Conservation (phyloP, 2,113 vertebrate genomes). For the Xenus cinereus region DNA sequence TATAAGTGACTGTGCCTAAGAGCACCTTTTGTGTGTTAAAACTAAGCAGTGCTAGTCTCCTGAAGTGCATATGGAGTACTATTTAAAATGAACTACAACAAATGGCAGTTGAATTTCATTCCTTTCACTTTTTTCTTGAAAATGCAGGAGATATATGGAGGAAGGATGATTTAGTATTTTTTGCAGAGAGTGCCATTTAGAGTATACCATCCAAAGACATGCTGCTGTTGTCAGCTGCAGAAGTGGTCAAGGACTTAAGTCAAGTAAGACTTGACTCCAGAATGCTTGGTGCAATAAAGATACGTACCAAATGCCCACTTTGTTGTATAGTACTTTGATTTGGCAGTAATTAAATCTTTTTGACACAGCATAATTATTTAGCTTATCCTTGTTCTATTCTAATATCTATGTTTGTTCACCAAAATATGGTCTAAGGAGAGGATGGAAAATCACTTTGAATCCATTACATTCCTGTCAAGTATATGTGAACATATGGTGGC, state of each 20-base stretch:
- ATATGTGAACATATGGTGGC: not conserved
- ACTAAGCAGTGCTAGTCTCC: not conserved
- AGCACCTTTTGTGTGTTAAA: not conserved
- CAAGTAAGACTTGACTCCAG: not conserved
- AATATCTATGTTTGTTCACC: not conserved
- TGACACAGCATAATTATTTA: not conserved
- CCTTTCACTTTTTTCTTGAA: not conserved
- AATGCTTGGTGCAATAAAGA: not conserved
- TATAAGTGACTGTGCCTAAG: not conserved
- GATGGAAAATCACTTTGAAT: not conserved
- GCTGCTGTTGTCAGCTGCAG: not conserved
- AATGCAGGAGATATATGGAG: not conserved
- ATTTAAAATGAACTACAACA: not conserved
- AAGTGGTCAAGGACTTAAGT: not conserved
- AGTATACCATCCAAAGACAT: not conserved
- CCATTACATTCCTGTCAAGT: not conserved
- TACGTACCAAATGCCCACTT: not conserved
- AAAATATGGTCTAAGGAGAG: not conserved
- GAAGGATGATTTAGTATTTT: not conserved
- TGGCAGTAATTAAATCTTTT: not conserved
- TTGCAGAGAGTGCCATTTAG: not conserved
- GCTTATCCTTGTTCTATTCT: not conserved
- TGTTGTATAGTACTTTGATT: not conserved
- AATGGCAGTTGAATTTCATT: not conserved
- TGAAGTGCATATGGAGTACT: not conserved